Conservation (phyloP, 2,113 vertebrate species). For the Sceloporus undulatus region DNA sequence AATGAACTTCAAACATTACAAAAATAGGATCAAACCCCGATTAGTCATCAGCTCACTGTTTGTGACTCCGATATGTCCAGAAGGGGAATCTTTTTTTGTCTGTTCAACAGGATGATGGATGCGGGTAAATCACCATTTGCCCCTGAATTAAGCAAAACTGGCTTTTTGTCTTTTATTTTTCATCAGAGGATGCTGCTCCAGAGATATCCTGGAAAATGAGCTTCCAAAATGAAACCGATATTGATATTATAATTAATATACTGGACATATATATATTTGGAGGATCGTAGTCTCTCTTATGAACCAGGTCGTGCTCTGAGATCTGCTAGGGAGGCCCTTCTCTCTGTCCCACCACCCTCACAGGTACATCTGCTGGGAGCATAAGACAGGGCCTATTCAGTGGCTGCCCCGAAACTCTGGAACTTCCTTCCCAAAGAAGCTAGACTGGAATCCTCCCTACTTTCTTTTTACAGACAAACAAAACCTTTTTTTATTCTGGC, state of each 20-base stretch:
- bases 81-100: constrained; percentile 49
- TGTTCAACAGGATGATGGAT: constrained; percentile 13
- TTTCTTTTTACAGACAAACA: neutral
- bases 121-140: constrained; percentile 18
- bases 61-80: constrained; percentile 42
- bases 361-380: no score
- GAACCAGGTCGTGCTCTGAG: no score
- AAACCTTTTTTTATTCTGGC: neutral
- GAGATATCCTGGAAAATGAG: constrained; percentile 22
- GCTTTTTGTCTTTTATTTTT: neutral
- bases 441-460: neutral
- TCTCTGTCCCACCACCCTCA: no score
- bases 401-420: no score
- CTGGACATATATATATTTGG: neutral
- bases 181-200: neutral
- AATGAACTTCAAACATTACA: constrained; percentile 45
- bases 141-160: neutral
- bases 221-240: neutral
- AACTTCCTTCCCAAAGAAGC: no score
- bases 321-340: neutral
- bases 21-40: constrained; percentile 28
- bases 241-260: neutral
- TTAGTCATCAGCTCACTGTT: constrained; percentile 59
- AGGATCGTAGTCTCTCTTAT: no score
- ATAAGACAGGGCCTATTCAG: no score